Evolutionary conservation across 2,888 invertebrate species (phyloP), one percentile per base, ranked within the genome.

Genomic region (Ryuthela nishihirai): DNA sequence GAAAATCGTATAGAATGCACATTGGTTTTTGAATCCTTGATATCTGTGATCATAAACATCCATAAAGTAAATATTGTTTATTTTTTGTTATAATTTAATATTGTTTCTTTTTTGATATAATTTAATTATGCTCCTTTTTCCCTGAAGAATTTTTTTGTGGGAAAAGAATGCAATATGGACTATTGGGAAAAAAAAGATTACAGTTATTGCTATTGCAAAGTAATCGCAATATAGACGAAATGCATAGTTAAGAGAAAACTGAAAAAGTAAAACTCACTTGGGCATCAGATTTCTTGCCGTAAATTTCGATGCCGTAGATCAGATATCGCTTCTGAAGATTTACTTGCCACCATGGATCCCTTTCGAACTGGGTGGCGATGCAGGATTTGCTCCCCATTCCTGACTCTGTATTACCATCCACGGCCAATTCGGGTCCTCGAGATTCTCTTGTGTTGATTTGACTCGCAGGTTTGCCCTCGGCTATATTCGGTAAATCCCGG

Each of bases 301-400:
- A 49, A 20, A 69, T 61, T 47, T 68, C 65, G 26, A 69, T 62
- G 42, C 68, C 65, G 46, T 69, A 60, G 20, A 69, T 64, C 3
- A 64, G 48, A 42, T 68, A 64, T 9, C 62, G 49, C 35, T 68
- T 65, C 41, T 69, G 69, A n/a, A 69, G 54, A 53, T 69, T 66
- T 4, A 69, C 68, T 52, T 68, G 60, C 69, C 69, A 69, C 68
- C 68, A 69, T 7, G 69, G 69, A 35, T 69, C 67, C 12, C 53
- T 55, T 42, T 67, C 68, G 15, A 67, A 65, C 23, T 64, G 62
- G 1, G 69, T 69, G 3, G 66, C 53, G 3, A 65, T 65, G 38
- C 69, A 69, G 1, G 59, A 62, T 12, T 50, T 53, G 9, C 49
- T 45, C 18, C 43, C 54, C 18, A 49, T 38, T 18, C 21, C 34